Evolutionary conservation across 2,113 vertebrate species (phyloP), one percentile per base, ranked within the genome.

Genomic region (Nansenia antarctica): DNA sequence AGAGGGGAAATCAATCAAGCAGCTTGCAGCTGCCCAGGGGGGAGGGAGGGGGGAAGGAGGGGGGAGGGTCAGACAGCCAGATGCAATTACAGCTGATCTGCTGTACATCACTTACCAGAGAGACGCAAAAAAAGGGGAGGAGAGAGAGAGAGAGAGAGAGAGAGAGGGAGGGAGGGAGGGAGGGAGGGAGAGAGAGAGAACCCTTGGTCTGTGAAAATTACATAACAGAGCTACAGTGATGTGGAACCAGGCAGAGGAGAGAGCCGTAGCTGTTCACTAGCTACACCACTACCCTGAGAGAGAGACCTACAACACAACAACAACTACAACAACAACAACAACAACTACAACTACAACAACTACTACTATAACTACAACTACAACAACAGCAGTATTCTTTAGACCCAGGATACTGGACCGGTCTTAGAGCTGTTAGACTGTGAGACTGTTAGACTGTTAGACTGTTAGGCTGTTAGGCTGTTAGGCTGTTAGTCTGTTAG

Each of bases 31-130:
- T 74, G 29, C 34, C 60, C 60, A 32, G 11, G 42, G 42, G 63
- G 24, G 45, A 31, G 27, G 47, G 24, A 31, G 49, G 39, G 35
- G 26, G 34, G 49, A 57, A 39, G 20, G 29, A 69, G 22, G 53
- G 32, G 26, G 77, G 79, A 60, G 64, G 72, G 62, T 45, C 58
- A 65, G 49, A 34, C 54, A 65, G 65, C 63, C 69, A 75, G 62
- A 22, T 59, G 66, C 64, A 73, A 81, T 84, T 82, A 79, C 49
- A 64, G 64, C 67, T 73, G 30, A 69, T 67, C 32, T 45, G 69
- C 65, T 53, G 63, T 30, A 29, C 15, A 64, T 26, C 49, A 76
- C 73, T 72, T 53, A n/a, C 45, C 53, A 61, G 29, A 22, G 57
- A 53, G 54, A 22, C 52, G 34, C n/a, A 29, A 31, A 49, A 73